Base-by-base conservation (phyloP, 2,888 invertebrate genomes). In the Zygaena filipendulae region DNA sequence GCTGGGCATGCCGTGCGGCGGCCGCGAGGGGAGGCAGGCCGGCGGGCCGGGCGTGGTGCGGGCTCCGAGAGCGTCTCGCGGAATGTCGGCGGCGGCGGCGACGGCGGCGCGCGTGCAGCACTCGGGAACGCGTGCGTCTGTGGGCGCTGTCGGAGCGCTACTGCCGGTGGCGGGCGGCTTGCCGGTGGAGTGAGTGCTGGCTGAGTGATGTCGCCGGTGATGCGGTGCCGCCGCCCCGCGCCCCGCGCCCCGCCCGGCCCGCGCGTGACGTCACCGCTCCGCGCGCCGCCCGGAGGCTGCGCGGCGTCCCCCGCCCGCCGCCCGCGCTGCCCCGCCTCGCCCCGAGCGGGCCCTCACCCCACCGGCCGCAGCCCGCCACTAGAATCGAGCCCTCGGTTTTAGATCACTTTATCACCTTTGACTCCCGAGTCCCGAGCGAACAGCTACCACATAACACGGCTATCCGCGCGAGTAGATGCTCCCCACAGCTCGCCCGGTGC, bases 1-100 rank as follows among this genome's bases (percentile, higher is more conserved):
- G 69, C 59, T 57, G 61, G 47, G 47, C 71, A 61, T 60, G 57
- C 54, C 52, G 48, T 40, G 45, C 29, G 38, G 41, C 23, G 36
- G 36, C 18, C 33, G 26, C 27, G 42, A 40, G n/a, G n/a, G n/a
- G n/a, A n/a, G n/a, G 35, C 39, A 35, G 39, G 50, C 41, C 37
- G 42, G 42, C 41, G 47, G 36, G 35, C 41, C 43, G 35, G 44
- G 32, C 38, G 42, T 41, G 45, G 49, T 43, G 41, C 29, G 38
- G 40, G 40, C n/a, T n/a, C n/a, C n/a, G n/a, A 35, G 42, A 41
- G 32, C 37, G 47, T 39, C 35, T 37, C 35, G 39, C 36, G 36
- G 35, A 38, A 41, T 42, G 27, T 37, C 32, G 29, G 35, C 23
- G 38, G 30, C 29, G 30, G 21, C 35, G 40, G 35, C 35, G n/a